These are phyloP conservation scores for Coecobrya sp. DNA, from an alignment of 2,888 invertebrate genomes.

Conservation along the genomic window DNA sequence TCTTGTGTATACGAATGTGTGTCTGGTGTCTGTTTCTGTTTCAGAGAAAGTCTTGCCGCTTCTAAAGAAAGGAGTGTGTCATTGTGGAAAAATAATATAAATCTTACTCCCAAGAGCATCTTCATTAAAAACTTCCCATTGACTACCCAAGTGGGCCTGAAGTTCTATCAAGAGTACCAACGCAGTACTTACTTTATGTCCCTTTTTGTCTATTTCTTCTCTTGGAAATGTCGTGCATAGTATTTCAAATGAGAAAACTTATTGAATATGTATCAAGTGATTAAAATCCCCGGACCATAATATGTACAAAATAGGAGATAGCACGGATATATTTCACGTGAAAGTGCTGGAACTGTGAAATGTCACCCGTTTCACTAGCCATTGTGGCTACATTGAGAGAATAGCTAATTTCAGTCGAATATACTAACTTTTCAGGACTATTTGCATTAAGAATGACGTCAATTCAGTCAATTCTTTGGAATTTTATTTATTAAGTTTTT, in stretches of 20 bases:
- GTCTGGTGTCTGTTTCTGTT: no score
- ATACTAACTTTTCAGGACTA: slow-evolving; percentile 52
- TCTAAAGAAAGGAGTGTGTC: slow-evolving; percentile 57
- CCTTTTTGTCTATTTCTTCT: not conserved
- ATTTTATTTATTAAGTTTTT: slow-evolving; percentile 57
- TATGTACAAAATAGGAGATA: not conserved
- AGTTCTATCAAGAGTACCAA: slow-evolving; percentile 13
- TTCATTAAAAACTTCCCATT: slow-evolving; percentile 77
- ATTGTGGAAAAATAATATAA: slow-evolving; percentile 70
- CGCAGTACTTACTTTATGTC: slow-evolving; percentile 12
- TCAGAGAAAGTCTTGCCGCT: slow-evolving; percentile 15
- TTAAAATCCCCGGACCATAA: slow-evolving; percentile 48
- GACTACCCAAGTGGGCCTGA: slow-evolving; percentile 40
- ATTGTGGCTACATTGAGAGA: slow-evolving; percentile 54
- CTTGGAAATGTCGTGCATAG: not conserved
- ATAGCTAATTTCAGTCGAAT: slow-evolving; percentile 68
- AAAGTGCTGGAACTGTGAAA: not conserved
- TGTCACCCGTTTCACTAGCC: not conserved
- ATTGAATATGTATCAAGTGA: slow-evolving; percentile 78
- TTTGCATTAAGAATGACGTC: slow-evolving; percentile 73
- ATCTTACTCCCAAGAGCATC: slow-evolving; percentile 71
- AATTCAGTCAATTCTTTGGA: slow-evolving; percentile 67
- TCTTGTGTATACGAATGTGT: not conserved
- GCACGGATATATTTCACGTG: not conserved
- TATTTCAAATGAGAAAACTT: slow-evolving; percentile 64